Base-by-base conservation (phyloP, 37 sponge, comb jelly and placozoan genomes). In the Amphimedon queenslandica region DNA sequence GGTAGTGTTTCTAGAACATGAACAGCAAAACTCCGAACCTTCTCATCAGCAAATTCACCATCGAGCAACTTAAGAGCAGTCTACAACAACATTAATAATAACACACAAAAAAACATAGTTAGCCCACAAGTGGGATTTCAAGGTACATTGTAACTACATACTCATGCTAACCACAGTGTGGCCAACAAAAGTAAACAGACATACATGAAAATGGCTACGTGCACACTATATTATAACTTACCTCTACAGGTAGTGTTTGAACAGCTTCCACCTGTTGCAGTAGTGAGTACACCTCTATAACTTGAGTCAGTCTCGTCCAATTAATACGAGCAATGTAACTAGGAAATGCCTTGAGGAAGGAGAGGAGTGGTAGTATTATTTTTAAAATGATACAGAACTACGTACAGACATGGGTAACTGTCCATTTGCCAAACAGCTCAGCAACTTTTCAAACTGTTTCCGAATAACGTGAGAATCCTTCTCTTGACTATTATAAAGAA, bases 291-390 rank as follows among this genome's bases (percentile, higher is more conserved):
- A 80, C 81, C 64, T 85, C 91, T 2, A 85, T 71, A 24, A 38
- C 70, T 64, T 77, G 72, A 28, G 28, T 18, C 67, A 84, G 42
- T 33, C 23, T 78, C 18, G 77, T 82, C 91, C 91, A 90, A 63
- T 90, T 70, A 33, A 81, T 68, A 35, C 70, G 65, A 47, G 37
- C 65, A 18, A 90, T 71, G 76, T 84, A 85, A 13, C 72, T 43
- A 28, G 91, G 91, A 8, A 90, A 61, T 47, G 91, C 86, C 83
- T 88, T 64, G 4, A 60, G 5, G 27, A 60, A 6, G 21, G 21
- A 60, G 60, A 30, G 29, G 18, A 40, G 40, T 60, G 64, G 63
- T 0, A 16, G 64, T 1, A 24, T 21, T 63, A 25, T 20, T n/a
- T 2, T 39, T 40, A 37, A 42, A 41, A 34, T 39, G 70, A 28